These are phyloP conservation scores for Poicephalus meyeri DNA, from an alignment of 2,113 vertebrate genomes.

Conservation along the genomic window DNA sequence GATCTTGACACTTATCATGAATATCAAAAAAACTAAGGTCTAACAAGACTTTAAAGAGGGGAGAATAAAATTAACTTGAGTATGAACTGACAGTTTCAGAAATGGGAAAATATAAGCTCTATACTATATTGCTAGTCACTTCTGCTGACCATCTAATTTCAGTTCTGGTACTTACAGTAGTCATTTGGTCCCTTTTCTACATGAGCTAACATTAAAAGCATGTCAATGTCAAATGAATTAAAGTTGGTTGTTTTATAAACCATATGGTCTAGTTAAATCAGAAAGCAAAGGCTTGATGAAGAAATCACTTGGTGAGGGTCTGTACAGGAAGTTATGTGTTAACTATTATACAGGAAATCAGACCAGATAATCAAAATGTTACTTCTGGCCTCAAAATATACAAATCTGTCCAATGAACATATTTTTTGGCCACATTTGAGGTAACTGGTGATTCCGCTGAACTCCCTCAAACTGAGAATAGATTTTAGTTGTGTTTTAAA, in stretches of 20 bases:
- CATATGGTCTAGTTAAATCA: neutral
- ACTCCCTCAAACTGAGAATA: neutral
- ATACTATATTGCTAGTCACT: neutral
- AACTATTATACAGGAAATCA: neutral
- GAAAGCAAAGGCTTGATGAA: neutral
- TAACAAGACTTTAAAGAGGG: neutral
- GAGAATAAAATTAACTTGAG: neutral
- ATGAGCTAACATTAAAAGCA: neutral
- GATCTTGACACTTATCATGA: neutral
- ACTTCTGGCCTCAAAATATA: conserved; percentile 2
- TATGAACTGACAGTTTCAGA: neutral
- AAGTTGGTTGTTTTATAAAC: neutral
- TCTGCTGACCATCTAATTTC: neutral
- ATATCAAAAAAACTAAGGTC: neutral
- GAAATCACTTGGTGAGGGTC: neutral
- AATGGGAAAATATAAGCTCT: neutral
- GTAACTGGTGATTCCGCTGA: neutral
- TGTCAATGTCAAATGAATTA: neutral
- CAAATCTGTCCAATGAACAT: neutral
- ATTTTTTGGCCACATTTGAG: neutral
- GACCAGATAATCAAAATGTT: neutral
- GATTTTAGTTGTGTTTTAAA: neutral
- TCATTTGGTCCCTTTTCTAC: neutral
- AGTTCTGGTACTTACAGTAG: neutral
- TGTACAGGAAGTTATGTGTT: neutral